These are phyloP conservation scores for Leptinotarsa peninsularis DNA, from an alignment of 2,888 invertebrate species.

Conservation along the genomic window DNA sequence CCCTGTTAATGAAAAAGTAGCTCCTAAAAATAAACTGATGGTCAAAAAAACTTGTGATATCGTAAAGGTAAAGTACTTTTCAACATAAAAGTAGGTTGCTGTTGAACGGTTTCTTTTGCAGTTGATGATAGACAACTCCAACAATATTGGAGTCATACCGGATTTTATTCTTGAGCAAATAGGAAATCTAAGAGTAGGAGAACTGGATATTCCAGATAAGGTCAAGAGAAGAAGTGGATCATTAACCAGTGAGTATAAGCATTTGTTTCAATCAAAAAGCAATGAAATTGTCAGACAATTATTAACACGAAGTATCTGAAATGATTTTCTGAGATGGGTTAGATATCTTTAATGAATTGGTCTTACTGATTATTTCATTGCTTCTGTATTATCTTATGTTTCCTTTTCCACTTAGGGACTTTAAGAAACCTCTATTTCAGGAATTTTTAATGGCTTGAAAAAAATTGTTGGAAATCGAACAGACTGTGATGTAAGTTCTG, in stretches of 20 bases:
- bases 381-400: neutral
- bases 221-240: conserved; percentile 89
- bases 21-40: conserved; percentile 68
- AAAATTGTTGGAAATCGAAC: conserved; percentile 80
- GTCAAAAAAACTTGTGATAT: conserved; percentile 55
- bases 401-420: conserved; percentile 3
- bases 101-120: conserved; percentile 60
- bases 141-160: conserved; percentile 79
- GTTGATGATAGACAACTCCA: conserved; percentile 83
- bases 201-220: conserved; percentile 69
- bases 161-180: conserved; percentile 69
- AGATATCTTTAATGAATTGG: neutral
- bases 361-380: neutral
- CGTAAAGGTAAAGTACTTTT: conserved; percentile 45
- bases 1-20: conserved; percentile 75
- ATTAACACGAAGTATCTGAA: neutral
- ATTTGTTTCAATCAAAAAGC: neutral
- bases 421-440: conserved; percentile 63
- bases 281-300: neutral
- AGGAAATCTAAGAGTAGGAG: conserved; percentile 55
- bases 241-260: conserved; percentile 75
- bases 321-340: neutral
- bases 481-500: conserved; percentile 66
- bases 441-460: conserved; percentile 81
- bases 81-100: neutral